Evolutionary conservation across 2,797 vertebrate genomes (phyloP), one percentile per base, ranked within the genome.

Genomic region (Chelon labrosus): DNA sequence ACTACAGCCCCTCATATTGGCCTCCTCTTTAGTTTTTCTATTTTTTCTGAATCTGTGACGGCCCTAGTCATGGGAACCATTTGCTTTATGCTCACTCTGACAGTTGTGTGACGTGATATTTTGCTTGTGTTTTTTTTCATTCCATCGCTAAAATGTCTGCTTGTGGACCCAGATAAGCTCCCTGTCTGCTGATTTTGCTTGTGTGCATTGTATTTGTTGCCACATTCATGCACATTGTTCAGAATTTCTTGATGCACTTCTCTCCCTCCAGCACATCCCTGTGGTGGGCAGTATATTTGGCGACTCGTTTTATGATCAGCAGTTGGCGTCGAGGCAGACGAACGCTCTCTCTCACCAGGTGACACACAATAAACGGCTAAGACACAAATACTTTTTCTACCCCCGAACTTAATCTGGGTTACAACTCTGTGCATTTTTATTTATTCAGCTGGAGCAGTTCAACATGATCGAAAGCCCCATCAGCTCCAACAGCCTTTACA

Each of bases 271-370:
- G 97, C 97, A 99, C 92, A 97, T 97, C 66, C 96, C 98, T 49
- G 94, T 96, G 67, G 95, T 99, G 90, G 95, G 97, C 86, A 97
- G 97, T 80, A 96, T 98, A 92, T 99, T 99, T 86, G 97, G 97
- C 65, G 98, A 99, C 85, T 96, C 97, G 7, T 99, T 96, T 94
- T 99, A 98, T 80, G 98, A 99, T 91, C 98, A 99, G 92, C 98
- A 99, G 95, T 89, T 99, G 93, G 95, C 97, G 13, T 95, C 96
- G 77, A 95, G 97, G 91, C 98, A 99, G 94, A 97, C 98, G 75
- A 99, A 98, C 50, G 97, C 98, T 37, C 96, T 99, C 72, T 99
- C 98, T 81, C 97, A 98, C 87, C 98, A 99, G 97, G 98, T 99
- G 93, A 95, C n/a, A 2, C 13, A 0, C 57, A 14, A 25, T 46